Evolutionary conservation across 2,797 vertebrate genomes (phyloP), one percentile per base, ranked within the genome.

Genomic region (Pygocentrus nattereri): DNA sequence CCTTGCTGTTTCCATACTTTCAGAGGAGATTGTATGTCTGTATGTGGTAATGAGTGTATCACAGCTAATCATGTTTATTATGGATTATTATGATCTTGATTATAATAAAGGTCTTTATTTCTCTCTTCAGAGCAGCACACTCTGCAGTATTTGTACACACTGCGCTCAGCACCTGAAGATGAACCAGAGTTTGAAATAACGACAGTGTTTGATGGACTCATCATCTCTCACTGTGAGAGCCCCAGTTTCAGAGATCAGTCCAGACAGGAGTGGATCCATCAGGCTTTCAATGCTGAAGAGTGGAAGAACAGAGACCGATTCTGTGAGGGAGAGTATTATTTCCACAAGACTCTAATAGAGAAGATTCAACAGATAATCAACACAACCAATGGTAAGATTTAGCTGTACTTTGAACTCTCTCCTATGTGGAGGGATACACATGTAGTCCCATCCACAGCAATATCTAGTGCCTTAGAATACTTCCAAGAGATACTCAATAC

Each of bases 151-250:
- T 31, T 76, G 16, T 62, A 59, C 13, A 61, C 30, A 49, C 25
- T 76, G 25, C 19, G 4, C 21, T 52, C 61, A 19, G 44, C 41
- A 30, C 25, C 16, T 65, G 58, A 30, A 4, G 23, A 65, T 49
- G 38, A 27, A 18, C 58, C 59, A 62, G 38, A 65, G 31, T 76
- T 30, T 50, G 38, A 76, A 19, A 44, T 62, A 2, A 64, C 44
- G 6, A 52, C 47, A 23, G 61, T 68, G 61, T 52, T 77, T 50
- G 61, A 77, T 38, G 61, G 62, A 1, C 27, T 77, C 2, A 31
- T 50, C 27, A 77, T 77, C n/a, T 77, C 61, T 64, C 62, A 67
- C 38, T 77, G 75, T 67, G 15, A 50, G 47, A 71, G 47, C 18
- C 47, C 44, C 69, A 38, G 7, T 49, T 52, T 50, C 16, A 50